These are phyloP conservation scores for Geococcyx californianus DNA, from an alignment of 2,113 vertebrate genomes.

Conservation along the genomic window DNA sequence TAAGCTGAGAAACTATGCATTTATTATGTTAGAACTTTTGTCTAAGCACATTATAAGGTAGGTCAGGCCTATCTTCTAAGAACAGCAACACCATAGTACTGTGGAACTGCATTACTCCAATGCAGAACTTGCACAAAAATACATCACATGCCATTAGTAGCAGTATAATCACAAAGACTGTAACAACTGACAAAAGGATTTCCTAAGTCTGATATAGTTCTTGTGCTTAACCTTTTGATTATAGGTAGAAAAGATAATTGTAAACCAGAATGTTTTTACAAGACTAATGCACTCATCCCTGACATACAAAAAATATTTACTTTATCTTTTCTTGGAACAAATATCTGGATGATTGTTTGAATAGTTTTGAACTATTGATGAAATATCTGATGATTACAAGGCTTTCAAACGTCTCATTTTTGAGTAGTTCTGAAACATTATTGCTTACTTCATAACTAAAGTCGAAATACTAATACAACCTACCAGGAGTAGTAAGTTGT, in stretches of 20 bases:
- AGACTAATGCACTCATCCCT: background rate
- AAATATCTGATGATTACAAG: background rate
- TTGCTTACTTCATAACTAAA: background rate
- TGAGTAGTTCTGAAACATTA: background rate
- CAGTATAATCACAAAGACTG: background rate
- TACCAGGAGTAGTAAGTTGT: background rate
- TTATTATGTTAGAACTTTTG: background rate
- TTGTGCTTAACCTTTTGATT: background rate
- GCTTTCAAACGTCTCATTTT: background rate
- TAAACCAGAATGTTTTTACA: background rate
- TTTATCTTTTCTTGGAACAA: background rate
- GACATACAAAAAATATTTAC: background rate
- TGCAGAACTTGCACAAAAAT: background rate
- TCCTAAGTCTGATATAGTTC: background rate
- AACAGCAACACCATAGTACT: background rate
- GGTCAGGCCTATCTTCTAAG: background rate
- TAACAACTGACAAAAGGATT: background rate
- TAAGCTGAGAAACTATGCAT: background rate
- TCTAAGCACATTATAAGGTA: background rate
- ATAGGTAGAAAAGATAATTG: background rate
- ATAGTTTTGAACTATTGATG: background rate
- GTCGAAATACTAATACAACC: background rate
- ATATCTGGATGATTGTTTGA: background rate
- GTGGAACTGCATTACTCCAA: background rate
- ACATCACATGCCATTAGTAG: background rate